Evolutionary conservation across 2,888 invertebrate genomes (phyloP).

Genomic region (Ptilodon capucinus): DNA sequence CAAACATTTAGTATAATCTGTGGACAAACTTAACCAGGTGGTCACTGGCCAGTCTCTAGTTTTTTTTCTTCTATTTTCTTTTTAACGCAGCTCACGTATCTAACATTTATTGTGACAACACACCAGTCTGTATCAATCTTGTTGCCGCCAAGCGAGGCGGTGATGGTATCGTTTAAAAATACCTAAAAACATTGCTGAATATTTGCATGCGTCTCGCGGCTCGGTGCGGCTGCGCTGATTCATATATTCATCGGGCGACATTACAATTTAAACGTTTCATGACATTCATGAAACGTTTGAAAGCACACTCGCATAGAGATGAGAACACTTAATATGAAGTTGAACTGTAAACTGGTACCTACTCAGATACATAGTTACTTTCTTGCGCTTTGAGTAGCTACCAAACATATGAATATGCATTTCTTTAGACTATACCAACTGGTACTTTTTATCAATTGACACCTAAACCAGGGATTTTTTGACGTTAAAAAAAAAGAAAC

Average conservation of each 20-base stretch:
- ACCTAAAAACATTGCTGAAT: constrained; percentile 20
- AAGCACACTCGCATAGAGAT: neutral
- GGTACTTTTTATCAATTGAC: no score
- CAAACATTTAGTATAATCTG: no score
- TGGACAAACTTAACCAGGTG: neutral
- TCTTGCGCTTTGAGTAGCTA: no score
- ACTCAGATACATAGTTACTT: no score
- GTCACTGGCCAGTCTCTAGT: neutral
- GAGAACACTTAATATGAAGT: neutral
- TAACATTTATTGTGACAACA: constrained; percentile 7
- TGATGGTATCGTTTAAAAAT: constrained; percentile 26
- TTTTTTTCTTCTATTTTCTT: neutral
- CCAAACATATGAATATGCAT: no score
- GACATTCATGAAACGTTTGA: constrained; percentile 15
- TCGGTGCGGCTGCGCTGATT: constrained; percentile 30
- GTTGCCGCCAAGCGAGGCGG: constrained; percentile 21
- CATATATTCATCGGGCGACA: constrained; percentile 35
- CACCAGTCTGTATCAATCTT: constrained; percentile 17
- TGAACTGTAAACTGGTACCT: neutral
- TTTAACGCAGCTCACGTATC: constrained; percentile 7
- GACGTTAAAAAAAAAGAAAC: no score
- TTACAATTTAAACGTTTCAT: constrained; percentile 33
- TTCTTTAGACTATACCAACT: no score
- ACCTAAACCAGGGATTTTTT: no score
- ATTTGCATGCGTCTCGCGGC: constrained; percentile 33